A percentile compares a stretch with the other conserved stretches of the same genome.
These are phyloP conservation scores for Calliphora vomitoria DNA, from an alignment of 2,888 invertebrate species.

Conservation along the genomic window DNA sequence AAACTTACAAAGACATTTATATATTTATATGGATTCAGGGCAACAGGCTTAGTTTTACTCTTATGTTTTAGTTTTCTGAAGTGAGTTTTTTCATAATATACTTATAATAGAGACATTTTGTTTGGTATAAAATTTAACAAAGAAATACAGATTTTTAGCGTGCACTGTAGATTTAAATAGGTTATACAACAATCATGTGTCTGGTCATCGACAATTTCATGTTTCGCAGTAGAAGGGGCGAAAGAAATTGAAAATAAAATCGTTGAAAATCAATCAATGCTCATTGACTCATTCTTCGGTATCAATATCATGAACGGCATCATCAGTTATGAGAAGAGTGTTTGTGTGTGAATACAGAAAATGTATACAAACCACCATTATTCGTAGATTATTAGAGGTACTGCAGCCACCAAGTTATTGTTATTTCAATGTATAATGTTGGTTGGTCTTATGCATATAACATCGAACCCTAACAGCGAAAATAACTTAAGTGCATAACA, in stretches of 20 bases:
- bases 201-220: conserved; percentile 39
- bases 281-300: conserved; percentile 50
- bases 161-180: background rate
- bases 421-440: background rate
- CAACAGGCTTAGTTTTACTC: too few species aligned
- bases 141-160: too few species aligned
- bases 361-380: conserved; percentile 15
- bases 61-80: too few species aligned
- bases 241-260: conserved; percentile 14
- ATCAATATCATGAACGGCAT: conserved; percentile 34
- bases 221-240: conserved; percentile 30
- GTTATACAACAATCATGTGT: conserved; percentile 21
- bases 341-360: background rate
- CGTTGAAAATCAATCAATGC: conserved; percentile 48
- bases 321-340: background rate
- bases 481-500: too few species aligned
- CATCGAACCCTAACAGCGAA: too few species aligned
- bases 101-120: too few species aligned
- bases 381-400: background rate
- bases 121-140: too few species aligned
- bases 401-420: background rate
- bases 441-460: background rate
- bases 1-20: too few species aligned
- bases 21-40: too few species aligned
- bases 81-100: too few species aligned